These are phyloP conservation scores for Campoletis raptor DNA, from an alignment of 2,888 invertebrate genomes.

Conservation along the genomic window DNA sequence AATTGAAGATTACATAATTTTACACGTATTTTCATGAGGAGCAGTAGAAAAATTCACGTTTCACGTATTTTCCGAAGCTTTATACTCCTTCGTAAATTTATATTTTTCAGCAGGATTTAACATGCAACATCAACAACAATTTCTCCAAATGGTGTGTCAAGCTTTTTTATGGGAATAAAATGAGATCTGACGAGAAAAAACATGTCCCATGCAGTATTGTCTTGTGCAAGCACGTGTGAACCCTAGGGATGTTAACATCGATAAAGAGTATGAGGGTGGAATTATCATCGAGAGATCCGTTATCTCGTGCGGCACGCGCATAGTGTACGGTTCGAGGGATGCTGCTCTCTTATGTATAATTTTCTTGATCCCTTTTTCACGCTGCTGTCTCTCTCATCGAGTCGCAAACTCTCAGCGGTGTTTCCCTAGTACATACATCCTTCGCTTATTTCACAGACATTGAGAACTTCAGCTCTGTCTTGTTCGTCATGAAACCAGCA, in stretches of 20 bases:
- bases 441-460: conserved; percentile 40
- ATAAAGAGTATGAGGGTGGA: conserved; percentile 69
- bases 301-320: conserved; percentile 83
- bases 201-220: neutral
- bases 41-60: too few species aligned
- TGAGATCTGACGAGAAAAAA: neutral
- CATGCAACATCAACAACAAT: neutral
- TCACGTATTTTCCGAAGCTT: too few species aligned
- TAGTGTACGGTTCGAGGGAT: conserved; percentile 67
- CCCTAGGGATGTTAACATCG: conserved; percentile 60
- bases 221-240: conserved; percentile 3
- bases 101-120: neutral
- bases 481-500: conserved; percentile 13
- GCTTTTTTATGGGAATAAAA: neutral
- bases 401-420: conserved; percentile 60
- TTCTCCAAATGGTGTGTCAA: neutral
- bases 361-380: conserved; percentile 29
- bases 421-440: conserved; percentile 41
- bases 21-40: too few species aligned
- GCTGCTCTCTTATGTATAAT: conserved; percentile 66
- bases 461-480: conserved; percentile 28
- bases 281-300: conserved; percentile 83
- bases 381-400: conserved; percentile 46
- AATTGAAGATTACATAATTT: too few species aligned
- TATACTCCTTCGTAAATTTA: too few species aligned